These are phyloP conservation scores for Lerista edwardsae DNA, from an alignment of 2,797 vertebrate genomes.

Conservation along the genomic window DNA sequence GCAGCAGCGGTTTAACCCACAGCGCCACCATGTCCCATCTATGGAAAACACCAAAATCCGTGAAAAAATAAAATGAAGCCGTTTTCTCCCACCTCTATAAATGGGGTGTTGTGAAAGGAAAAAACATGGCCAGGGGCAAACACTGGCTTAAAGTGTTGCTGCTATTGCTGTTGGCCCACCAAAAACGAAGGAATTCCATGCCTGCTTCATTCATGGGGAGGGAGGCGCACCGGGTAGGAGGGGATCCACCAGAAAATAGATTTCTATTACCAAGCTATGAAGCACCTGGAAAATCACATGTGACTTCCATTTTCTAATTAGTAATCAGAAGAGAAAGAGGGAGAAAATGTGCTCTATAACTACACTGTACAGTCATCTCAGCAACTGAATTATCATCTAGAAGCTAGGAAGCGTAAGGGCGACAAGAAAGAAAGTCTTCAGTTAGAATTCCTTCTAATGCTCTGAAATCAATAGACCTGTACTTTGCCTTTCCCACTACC, in stretches of 20 bases:
- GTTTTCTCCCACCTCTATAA: too few species aligned
- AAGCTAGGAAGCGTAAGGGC: not conserved
- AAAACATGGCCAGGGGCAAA: too few species aligned
- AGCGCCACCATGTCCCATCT: too few species aligned
- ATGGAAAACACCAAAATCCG: too few species aligned
- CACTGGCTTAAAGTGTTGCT: too few species aligned
- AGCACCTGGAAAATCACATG: not conserved
- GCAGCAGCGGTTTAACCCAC: too few species aligned
- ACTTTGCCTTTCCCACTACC: not conserved
- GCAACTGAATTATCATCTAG: not conserved
- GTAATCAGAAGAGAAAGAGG: not conserved
- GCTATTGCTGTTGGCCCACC: too few species aligned
- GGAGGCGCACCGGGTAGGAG: too few species aligned
- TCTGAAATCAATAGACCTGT: not conserved
- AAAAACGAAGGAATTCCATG: not conserved
- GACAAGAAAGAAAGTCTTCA: not conserved
- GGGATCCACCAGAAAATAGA: not conserved
- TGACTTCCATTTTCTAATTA: not conserved
- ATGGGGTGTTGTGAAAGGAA: too few species aligned
- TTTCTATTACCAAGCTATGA: not conserved
- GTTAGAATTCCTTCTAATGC: not conserved
- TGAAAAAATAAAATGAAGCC: too few species aligned
- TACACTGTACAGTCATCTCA: not conserved
- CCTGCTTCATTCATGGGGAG: not conserved
- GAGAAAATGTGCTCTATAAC: not conserved